Evolutionary conservation across 2,113 vertebrate genomes (phyloP).

Genomic region (Otis tarda): DNA sequence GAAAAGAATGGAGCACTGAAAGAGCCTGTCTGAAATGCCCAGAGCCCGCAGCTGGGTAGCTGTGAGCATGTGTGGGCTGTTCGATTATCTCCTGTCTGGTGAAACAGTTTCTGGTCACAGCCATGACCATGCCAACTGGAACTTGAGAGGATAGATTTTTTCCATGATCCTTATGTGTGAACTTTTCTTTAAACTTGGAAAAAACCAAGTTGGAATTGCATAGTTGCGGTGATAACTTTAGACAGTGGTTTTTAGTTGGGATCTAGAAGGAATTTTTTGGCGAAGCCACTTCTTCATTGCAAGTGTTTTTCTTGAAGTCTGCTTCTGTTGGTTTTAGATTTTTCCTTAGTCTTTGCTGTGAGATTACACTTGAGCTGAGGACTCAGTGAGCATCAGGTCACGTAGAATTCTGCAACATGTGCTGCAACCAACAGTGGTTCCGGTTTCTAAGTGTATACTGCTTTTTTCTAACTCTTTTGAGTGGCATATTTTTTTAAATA

Average conservation of each 20-base stretch:
- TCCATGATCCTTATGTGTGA: not conserved
- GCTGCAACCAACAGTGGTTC: not conserved
- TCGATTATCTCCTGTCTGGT: not conserved
- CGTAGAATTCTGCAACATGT: not conserved
- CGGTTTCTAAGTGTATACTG: not conserved
- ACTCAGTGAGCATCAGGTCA: not conserved
- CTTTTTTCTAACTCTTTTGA: not conserved
- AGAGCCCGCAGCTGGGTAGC: not conserved
- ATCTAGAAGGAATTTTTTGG: not conserved
- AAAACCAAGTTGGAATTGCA: accelerated
- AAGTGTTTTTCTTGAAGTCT: not conserved
- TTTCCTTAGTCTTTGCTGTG: not conserved
- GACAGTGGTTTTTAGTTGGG: not conserved
- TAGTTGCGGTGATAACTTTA: not conserved
- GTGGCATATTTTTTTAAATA: not conserved
- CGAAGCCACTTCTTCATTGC: not conserved
- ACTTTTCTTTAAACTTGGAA: not conserved
- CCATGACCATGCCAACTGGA: not conserved
- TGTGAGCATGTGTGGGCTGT: not conserved
- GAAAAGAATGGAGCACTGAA: not conserved
- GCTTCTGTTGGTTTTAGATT: not conserved
- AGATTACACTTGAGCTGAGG: not conserved
- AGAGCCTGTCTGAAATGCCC: not conserved
- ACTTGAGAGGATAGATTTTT: accelerated
- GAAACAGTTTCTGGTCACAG: not conserved